A percentile compares a stretch with the other conserved stretches of the same genome.
These are phyloP conservation scores for Drosophila miranda DNA, from an alignment of 1,140 invertebrate genomes.

Conservation along the genomic window DNA sequence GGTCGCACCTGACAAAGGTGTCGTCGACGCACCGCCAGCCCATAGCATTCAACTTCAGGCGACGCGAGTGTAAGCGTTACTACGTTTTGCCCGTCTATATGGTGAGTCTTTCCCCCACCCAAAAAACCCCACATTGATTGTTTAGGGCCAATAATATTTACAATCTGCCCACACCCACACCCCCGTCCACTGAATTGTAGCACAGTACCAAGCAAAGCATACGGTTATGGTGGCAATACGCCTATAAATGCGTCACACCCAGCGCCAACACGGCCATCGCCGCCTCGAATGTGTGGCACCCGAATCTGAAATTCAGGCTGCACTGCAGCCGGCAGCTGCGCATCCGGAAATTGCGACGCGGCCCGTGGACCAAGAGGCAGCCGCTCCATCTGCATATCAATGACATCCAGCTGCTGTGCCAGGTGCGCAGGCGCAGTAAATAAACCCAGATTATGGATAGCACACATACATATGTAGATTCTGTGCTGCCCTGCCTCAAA, in stretches of 20 bases:
- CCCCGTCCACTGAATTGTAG: slow-evolving; percentile 29
- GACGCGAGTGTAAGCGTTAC: slow-evolving; percentile 66
- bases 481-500: no score
- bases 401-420: slow-evolving; percentile 63
- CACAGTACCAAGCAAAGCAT: slow-evolving; percentile 69
- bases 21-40: slow-evolving; percentile 65
- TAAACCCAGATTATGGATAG: slow-evolving; percentile 1
- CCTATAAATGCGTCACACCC: slow-evolving; percentile 69
- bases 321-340: slow-evolving; percentile 67
- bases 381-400: slow-evolving; percentile 60
- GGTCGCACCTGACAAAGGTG: slow-evolving; percentile 72
- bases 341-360: slow-evolving; percentile 58
- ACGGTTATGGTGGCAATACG: slow-evolving; percentile 73
- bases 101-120: slow-evolving; percentile 50
- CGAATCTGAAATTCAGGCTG: slow-evolving; percentile 65
- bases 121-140: background rate
- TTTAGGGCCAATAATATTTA: slow-evolving; percentile 53
- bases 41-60: slow-evolving; percentile 70
- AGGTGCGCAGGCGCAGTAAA: slow-evolving; percentile 49
- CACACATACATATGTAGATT: no score
- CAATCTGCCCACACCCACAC: background rate
- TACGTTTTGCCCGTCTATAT: slow-evolving; percentile 72
- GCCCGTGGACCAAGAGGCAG: slow-evolving; percentile 50
- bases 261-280: slow-evolving; percentile 5
- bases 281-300: slow-evolving; percentile 48